Conservation (phyloP, 1,140 invertebrate species). For the Drosophila ohnishii region DNA sequence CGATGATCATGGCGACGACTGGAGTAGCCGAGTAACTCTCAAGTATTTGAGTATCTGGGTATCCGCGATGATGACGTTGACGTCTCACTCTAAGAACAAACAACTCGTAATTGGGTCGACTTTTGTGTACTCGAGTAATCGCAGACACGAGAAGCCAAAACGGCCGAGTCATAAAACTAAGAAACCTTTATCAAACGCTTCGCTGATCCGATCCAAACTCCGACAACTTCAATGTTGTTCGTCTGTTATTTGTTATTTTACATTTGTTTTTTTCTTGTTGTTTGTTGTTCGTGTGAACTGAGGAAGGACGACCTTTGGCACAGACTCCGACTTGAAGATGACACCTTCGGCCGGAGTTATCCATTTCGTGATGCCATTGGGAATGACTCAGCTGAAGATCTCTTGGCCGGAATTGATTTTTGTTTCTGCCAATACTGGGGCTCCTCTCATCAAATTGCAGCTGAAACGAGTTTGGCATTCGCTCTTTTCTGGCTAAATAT, state of each 20-base stretch:
- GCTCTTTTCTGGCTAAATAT: slow-evolving; percentile 26
- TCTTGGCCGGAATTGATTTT: slow-evolving; percentile 39
- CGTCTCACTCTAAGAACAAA: slow-evolving; percentile 51
- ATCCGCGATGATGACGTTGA: slow-evolving; percentile 36
- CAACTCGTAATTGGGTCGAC: slow-evolving; percentile 54
- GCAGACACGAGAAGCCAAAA: slow-evolving; percentile 43
- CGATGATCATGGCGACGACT: slow-evolving; percentile 42
- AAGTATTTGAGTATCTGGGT: background rate
- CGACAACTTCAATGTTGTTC: slow-evolving; percentile 47
- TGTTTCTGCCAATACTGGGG: background rate
- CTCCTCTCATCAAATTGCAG: slow-evolving; percentile 12
- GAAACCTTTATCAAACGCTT: slow-evolving; percentile 59
- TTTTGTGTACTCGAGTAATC: slow-evolving; percentile 29
- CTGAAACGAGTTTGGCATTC: slow-evolving; percentile 47
- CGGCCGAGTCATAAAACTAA: slow-evolving; percentile 44
- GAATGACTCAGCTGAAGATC: slow-evolving; percentile 44
- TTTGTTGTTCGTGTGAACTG: slow-evolving; percentile 47
- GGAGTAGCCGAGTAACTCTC: background rate
- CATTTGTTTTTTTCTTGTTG: slow-evolving; percentile 3
- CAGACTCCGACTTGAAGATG: slow-evolving; percentile 55
- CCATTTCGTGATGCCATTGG: slow-evolving; percentile 47
- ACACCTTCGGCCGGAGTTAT: slow-evolving; percentile 51
- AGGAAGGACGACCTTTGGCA: slow-evolving; percentile 59
- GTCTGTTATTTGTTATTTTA: slow-evolving; percentile 15
- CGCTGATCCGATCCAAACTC: slow-evolving; percentile 47